phyloP scores from a whole-genome alignment of 2,888 invertebrate genomes.

The Ophioninae sp. region DNA sequence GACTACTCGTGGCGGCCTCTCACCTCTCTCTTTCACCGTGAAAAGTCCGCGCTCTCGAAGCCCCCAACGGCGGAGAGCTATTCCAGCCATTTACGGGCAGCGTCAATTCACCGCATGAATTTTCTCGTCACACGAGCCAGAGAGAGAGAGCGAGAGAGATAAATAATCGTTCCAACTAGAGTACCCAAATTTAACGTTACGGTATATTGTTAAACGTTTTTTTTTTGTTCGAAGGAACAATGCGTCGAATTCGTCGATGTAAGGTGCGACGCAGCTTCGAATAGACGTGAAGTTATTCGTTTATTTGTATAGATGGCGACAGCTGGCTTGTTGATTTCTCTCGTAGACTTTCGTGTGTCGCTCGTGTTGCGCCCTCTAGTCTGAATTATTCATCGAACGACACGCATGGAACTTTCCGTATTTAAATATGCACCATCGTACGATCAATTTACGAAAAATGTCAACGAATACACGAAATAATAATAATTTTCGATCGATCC shows the following conservation, averaged over 20 bases:
- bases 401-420: neutral
- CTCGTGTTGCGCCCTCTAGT: no score
- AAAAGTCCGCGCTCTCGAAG: constrained; percentile 38
- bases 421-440: no score
- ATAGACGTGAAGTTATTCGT: neutral
- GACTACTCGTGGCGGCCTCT: constrained; percentile 42
- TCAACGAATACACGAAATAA: no score
- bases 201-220: neutral
- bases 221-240: neutral
- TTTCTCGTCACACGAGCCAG: neutral
- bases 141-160: neutral
- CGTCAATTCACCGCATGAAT: constrained; percentile 13
- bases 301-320: neutral
- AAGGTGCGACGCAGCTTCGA: neutral
- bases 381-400: neutral
- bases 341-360: no score
- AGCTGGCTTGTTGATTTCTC: neutral
- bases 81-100: constrained; percentile 38
- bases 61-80: constrained; percentile 3
- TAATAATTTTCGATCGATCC: no score
- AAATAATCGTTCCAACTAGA: neutral
- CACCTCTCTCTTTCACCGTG: constrained; percentile 41
- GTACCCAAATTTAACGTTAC: neutral
- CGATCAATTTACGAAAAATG: no score
- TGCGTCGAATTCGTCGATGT: neutral